These are phyloP conservation scores for Parnassius glacialis DNA, from an alignment of 2,888 invertebrate genomes.

Conservation along the genomic window DNA sequence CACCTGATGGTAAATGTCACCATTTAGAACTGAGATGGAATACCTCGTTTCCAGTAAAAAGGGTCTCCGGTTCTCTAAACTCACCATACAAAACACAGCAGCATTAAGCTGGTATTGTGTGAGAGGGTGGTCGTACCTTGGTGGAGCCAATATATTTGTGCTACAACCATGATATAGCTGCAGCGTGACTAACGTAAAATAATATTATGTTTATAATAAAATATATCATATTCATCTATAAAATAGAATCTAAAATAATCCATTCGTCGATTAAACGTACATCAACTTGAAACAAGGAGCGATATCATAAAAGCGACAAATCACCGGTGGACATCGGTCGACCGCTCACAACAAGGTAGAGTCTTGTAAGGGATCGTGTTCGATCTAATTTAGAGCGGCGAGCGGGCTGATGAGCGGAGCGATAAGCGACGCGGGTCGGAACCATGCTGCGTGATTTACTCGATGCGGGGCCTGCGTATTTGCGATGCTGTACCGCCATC, in stretches of 20 bases:
- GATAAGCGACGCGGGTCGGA: slow-evolving; percentile 48
- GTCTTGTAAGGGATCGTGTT: slow-evolving; percentile 36
- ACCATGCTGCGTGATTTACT: slow-evolving; percentile 69
- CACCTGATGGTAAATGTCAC: no score
- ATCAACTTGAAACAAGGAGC: slow-evolving; percentile 31
- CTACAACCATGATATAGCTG: no score
- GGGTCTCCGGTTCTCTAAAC: no score
- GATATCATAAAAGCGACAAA: slow-evolving; percentile 55
- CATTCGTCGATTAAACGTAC: slow-evolving; percentile 30
- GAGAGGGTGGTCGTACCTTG: no score
- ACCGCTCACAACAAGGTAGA: slow-evolving; percentile 26
- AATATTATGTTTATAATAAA: no score
- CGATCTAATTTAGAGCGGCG: slow-evolving; percentile 64
- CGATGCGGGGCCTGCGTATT: slow-evolving; percentile 31
- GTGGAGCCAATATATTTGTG: no score
- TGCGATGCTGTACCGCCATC: slow-evolving; percentile 28
- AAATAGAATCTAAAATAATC: neutral
- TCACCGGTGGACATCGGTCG: slow-evolving; percentile 44
- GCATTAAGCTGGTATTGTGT: no score
- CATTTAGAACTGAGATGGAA: no score
- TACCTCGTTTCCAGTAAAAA: no score
- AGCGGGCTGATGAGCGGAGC: slow-evolving; percentile 48
- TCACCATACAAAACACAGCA: no score
- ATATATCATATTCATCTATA: no score
- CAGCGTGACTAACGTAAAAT: no score